Percentiles rank a stretch among this genome's conserved stretches.
Evolutionary conservation across 2,113 vertebrate genomes (phyloP).

Genomic region (Conger conger): DNA sequence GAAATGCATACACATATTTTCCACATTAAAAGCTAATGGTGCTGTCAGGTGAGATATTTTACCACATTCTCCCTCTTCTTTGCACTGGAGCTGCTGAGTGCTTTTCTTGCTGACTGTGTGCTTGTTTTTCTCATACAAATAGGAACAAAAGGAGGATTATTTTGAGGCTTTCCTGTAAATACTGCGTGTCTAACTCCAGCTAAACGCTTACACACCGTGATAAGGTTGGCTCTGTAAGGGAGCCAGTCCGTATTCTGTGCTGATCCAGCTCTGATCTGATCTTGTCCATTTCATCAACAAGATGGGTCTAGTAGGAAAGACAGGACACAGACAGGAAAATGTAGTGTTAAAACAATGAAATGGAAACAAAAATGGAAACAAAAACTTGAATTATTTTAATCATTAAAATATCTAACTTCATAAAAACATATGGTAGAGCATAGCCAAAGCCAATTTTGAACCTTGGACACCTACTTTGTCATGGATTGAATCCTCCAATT

Average conservation of each 20-base stretch:
- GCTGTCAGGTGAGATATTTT: too few species aligned
- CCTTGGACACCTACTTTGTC: conserved; percentile 81
- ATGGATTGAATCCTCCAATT: conserved; percentile 94
- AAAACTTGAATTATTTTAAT: too few species aligned
- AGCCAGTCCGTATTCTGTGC: conserved; percentile 86
- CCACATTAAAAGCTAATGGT: too few species aligned
- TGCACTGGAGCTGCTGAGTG: too few species aligned
- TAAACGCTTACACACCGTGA: conserved; percentile 75
- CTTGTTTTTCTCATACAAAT: too few species aligned
- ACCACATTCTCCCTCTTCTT: too few species aligned
- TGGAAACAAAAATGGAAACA: too few species aligned
- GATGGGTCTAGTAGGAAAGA: conserved; percentile 75
- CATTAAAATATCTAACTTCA: conserved; percentile 13
- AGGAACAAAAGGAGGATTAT: too few species aligned
- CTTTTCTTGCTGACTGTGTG: too few species aligned
- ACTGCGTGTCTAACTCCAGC: neutral
- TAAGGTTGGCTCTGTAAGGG: conserved; percentile 90
- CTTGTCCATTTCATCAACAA: conserved; percentile 94
- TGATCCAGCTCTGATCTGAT: conserved; percentile 91
- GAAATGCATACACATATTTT: too few species aligned
- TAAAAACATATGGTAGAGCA: neutral
- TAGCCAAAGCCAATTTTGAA: neutral
- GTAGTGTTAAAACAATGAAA: too few species aligned
- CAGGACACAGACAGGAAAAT: conserved; percentile 10
- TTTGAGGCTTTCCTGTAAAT: neutral